These are phyloP conservation scores for Pecten maximus DNA, from an alignment of 2,888 invertebrate species.

Conservation along the genomic window DNA sequence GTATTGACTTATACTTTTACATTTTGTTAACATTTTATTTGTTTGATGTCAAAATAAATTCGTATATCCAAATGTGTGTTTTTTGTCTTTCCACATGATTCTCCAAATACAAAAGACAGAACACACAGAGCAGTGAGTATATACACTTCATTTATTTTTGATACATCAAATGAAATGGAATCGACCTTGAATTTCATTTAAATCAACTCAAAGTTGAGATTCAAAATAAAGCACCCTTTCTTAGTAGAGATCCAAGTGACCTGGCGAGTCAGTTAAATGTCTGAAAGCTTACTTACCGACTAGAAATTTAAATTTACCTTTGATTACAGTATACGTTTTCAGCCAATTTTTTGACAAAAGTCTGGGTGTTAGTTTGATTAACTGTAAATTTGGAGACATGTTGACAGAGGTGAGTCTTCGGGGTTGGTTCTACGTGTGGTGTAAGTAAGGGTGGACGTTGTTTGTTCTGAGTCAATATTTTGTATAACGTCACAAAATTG, in stretches of 20 bases:
- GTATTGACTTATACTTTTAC: too few species aligned
- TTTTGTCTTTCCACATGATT: too few species aligned
- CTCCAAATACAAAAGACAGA: too few species aligned
- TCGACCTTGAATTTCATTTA: background rate
- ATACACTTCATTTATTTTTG: too few species aligned
- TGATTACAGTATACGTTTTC: slow-evolving; percentile 30
- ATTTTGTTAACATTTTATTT: too few species aligned
- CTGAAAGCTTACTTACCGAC: background rate
- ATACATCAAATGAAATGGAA: background rate
- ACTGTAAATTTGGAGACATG: background rate
- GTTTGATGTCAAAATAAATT: too few species aligned
- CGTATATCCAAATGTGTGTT: too few species aligned
- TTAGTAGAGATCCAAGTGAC: background rate
- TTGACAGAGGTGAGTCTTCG: background rate
- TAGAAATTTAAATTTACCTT: background rate
- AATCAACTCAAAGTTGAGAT: background rate
- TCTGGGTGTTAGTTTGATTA: background rate
- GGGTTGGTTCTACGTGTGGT: background rate
- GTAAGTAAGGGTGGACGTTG: background rate
- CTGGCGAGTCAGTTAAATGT: background rate
- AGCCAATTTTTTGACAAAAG: background rate
- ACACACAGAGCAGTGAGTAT: too few species aligned
- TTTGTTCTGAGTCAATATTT: slow-evolving; percentile 28
- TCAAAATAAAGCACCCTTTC: background rate
- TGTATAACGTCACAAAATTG: slow-evolving; percentile 19